Conservation (phyloP, 2,113 vertebrate genomes). For the Chaenocephalus aceratus region DNA sequence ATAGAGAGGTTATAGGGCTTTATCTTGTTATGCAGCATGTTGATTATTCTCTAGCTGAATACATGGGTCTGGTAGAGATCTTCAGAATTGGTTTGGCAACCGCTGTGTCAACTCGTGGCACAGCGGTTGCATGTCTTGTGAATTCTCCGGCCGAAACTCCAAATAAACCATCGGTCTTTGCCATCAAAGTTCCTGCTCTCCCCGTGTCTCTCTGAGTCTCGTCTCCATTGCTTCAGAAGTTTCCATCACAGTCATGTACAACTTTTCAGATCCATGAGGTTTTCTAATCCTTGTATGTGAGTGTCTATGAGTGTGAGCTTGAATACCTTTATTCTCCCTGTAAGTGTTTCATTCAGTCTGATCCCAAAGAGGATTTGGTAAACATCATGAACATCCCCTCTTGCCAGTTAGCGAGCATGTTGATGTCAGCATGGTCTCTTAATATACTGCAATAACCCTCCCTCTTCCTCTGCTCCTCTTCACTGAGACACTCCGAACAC, state of each 20-base stretch:
- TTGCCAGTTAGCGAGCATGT: conserved; percentile 65
- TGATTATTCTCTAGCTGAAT: too few relatives aligned
- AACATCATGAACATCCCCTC: conserved; percentile 26
- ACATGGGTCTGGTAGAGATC: too few relatives aligned
- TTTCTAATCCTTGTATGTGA: conserved; percentile 1
- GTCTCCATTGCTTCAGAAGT: too few relatives aligned
- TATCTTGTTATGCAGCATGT: too few relatives aligned
- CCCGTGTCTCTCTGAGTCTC: too few relatives aligned
- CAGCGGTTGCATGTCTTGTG: too few relatives aligned
- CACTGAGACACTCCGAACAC: conserved; percentile 2
- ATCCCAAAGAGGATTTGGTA: conserved; percentile 64
- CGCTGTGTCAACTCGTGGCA: too few relatives aligned
- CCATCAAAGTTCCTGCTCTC: too few relatives aligned
- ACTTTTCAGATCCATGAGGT: neutral
- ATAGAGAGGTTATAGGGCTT: too few relatives aligned
- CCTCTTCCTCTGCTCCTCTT: conserved; percentile 11
- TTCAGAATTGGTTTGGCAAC: too few relatives aligned
- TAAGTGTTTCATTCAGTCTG: conserved; percentile 51
- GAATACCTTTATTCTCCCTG: conserved; percentile 13
- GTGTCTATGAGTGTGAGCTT: neutral
- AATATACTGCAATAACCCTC: conserved; percentile 49
- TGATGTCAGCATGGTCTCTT: conserved; percentile 72
- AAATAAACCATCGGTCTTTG: too few relatives aligned
- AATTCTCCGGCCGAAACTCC: too few relatives aligned
- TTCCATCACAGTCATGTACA: neutral